Conservation (phyloP, 2,113 vertebrate genomes). For the Pollimyrus isidori region DNA sequence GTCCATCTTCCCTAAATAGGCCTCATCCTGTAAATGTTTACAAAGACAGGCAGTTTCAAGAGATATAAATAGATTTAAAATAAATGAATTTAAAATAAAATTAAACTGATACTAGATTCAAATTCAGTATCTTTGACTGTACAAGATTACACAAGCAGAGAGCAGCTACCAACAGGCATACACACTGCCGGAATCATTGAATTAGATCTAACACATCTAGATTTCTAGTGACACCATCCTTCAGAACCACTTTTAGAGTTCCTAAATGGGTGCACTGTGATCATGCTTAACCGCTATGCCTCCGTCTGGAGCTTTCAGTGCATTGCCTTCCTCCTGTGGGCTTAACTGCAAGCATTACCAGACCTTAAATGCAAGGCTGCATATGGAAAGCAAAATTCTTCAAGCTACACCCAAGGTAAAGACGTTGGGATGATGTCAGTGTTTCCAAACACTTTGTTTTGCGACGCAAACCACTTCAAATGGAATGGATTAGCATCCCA, state of each 20-base stretch:
- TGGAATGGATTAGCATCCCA: not conserved
- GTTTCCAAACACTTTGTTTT: not conserved
- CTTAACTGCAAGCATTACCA: not conserved
- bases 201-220: not conserved
- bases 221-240: not conserved
- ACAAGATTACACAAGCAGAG: not conserved
- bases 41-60: not conserved
- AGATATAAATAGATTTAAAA: not conserved
- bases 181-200: not conserved
- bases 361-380: not conserved
- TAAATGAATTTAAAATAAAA: not conserved
- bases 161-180: not conserved
- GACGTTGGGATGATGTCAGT: not conserved
- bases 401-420: not conserved
- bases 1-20: not conserved
- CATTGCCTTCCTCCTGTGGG: not conserved
- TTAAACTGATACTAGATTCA: not conserved
- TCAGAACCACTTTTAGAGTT: not conserved
- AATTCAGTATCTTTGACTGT: not conserved
- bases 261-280: not conserved
- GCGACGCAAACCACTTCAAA: not conserved
- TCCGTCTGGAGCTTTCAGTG: not conserved
- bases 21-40: not conserved
- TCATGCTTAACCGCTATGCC: not conserved
- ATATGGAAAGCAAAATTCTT: not conserved